These are phyloP conservation scores for Panopea generosa DNA, from an alignment of 2,888 invertebrate species.

Conservation along the genomic window DNA sequence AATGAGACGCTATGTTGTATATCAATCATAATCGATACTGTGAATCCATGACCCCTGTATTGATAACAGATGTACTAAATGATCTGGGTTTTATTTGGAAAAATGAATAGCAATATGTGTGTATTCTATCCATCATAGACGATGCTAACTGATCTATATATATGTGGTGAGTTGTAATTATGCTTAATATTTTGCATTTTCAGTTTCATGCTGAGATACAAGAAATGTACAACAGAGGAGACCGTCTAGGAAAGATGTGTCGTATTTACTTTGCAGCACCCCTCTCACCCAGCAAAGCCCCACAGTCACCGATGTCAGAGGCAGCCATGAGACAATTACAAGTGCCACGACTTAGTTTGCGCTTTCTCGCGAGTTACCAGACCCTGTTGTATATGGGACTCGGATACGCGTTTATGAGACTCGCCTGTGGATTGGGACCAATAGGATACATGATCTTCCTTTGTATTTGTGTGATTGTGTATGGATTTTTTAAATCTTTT, in stretches of 20 bases:
- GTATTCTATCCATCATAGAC: no score
- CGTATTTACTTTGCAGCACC: constrained; percentile 76
- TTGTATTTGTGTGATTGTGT: constrained; percentile 57
- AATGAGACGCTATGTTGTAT: no score
- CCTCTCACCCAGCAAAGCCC: constrained; percentile 82
- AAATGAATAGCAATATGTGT: no score
- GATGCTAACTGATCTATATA: no score
- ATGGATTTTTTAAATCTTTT: constrained; percentile 68
- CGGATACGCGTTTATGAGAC: constrained; percentile 82
- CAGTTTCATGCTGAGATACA: constrained; percentile 90
- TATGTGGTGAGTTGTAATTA: no score
- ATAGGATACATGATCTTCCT: constrained; percentile 70
- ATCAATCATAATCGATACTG: no score
- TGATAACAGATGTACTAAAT: no score
- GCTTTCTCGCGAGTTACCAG: constrained; percentile 89
- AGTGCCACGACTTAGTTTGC: constrained; percentile 81
- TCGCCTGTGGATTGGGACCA: constrained; percentile 71
- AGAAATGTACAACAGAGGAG: constrained; percentile 87
- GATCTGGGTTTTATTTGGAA: no score
- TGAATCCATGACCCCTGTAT: no score
- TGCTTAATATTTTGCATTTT: constrained; percentile 76
- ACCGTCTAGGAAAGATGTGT: constrained; percentile 74
- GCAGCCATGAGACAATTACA: constrained; percentile 49
- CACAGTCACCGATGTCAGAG: constrained; percentile 67
- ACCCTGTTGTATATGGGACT: constrained; percentile 87